phyloP scores from a whole-genome alignment of 2,797 vertebrate species.

The Myoxocephalus aenaeus region DNA sequence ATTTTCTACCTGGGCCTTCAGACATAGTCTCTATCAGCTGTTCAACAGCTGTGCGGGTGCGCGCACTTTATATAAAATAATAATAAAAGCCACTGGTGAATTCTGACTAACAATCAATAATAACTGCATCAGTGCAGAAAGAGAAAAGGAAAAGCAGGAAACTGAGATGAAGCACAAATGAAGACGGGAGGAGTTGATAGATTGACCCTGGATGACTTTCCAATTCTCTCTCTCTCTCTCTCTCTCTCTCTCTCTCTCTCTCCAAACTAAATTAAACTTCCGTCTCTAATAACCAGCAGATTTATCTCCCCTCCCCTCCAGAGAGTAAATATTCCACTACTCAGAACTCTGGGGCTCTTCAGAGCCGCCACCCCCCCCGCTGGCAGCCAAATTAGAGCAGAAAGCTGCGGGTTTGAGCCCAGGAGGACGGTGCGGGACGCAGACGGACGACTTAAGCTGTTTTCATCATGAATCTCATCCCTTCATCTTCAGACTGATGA shows the following conservation, averaged over 20 bases:
- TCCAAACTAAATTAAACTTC: constrained; percentile 67
- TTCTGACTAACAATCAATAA: too few species aligned
- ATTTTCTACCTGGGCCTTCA: too few species aligned
- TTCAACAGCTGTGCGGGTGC: too few species aligned
- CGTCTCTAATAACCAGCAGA: constrained; percentile 62
- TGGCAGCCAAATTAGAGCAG: constrained; percentile 75
- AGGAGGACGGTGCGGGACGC: constrained; percentile 59
- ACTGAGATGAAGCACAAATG: too few species aligned
- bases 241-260: neutral
- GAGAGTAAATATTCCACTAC: constrained; percentile 70
- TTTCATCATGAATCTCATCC: constrained; percentile 75
- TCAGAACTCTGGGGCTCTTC: constrained; percentile 64
- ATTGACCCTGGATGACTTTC: too few species aligned
- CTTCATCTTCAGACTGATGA: constrained; percentile 76
- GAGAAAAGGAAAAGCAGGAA: too few species aligned
- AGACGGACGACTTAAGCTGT: constrained; percentile 76
- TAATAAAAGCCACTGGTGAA: too few species aligned
- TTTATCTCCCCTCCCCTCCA: constrained; percentile 23
- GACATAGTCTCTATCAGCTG: too few species aligned
- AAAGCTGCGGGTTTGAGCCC: constrained; percentile 71
- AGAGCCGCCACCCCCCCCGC: constrained; percentile 53
- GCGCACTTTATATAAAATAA: too few species aligned
- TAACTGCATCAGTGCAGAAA: too few species aligned
- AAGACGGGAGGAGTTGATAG: too few species aligned
- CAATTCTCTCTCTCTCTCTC: too few species aligned